Conservation (phyloP, 2,888 invertebrate genomes). For the Cecidostiba fungosa region DNA sequence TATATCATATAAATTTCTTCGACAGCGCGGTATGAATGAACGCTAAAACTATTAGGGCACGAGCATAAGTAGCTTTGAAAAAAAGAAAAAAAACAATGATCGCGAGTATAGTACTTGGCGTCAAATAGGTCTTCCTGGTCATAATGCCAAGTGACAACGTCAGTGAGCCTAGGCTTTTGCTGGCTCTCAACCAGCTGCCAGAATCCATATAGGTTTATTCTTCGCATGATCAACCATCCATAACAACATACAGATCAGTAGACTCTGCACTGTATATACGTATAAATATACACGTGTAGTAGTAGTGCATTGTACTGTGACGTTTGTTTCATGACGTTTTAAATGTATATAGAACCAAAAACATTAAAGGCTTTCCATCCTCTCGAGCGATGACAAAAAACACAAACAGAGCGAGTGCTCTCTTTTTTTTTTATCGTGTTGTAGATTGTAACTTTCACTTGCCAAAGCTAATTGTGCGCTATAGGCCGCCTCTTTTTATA, state of each 20-base stretch:
- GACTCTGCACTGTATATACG: background rate
- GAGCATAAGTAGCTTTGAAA: background rate
- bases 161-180: constrained; percentile 69
- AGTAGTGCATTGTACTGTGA: background rate
- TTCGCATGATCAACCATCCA: constrained; percentile 27
- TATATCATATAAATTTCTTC: background rate
- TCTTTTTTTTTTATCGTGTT: background rate
- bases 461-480: background rate
- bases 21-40: background rate
- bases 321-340: background rate
- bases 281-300: background rate
- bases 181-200: constrained; percentile 75
- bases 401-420: background rate
- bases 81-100: constrained; percentile 5
- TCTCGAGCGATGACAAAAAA: too few relatives aligned
- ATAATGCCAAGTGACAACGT: constrained; percentile 76
- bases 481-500: constrained; percentile 17
- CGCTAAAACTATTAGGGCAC: background rate
- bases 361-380: too few relatives aligned
- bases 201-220: constrained; percentile 68
- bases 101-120: background rate
- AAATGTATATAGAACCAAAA: background rate
- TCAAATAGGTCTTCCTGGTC: constrained; percentile 71
- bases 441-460: background rate
- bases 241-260: background rate